Conservation (phyloP, 1,140 invertebrate genomes). For the Physella acuta region DNA sequence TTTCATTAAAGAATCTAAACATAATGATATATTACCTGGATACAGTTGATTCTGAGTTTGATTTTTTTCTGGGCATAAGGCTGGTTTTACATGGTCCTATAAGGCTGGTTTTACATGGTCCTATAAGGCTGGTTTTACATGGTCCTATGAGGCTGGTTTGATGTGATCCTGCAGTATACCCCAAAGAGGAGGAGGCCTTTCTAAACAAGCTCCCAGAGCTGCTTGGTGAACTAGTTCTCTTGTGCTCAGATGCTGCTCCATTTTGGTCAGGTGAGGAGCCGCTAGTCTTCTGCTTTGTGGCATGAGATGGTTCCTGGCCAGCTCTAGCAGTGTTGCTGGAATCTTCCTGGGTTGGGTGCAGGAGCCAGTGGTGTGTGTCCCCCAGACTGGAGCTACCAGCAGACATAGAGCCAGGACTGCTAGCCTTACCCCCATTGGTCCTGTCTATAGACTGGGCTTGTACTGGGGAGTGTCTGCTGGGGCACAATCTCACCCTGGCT, state of each 20-base stretch:
- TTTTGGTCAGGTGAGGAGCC: too few relatives aligned
- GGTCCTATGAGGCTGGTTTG: background rate
- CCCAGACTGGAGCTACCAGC: background rate
- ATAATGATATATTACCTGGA: conserved; percentile 10
- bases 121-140: background rate
- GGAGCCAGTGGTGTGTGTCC: background rate
- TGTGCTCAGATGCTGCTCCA: background rate
- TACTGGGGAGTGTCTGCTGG: background rate
- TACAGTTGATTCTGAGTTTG: conserved; percentile 17
- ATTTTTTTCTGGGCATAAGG: conserved; percentile 14
- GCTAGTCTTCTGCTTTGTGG: too few relatives aligned
- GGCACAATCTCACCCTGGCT: too few relatives aligned
- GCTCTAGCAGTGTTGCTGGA: too few relatives aligned
- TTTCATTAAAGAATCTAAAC: too few relatives aligned
- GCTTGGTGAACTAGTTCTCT: background rate
- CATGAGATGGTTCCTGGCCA: too few relatives aligned
- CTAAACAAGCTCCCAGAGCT: background rate
- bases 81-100: background rate
- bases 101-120: background rate
- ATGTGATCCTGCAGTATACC: too few relatives aligned
- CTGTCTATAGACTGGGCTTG: background rate
- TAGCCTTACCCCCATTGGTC: background rate
- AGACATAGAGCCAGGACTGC: background rate
- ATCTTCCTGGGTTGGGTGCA: too few relatives aligned
- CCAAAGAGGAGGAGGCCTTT: too few relatives aligned